Base-by-base conservation (phyloP, 2,888 invertebrate species). In the Eupithecia subumbrata region DNA sequence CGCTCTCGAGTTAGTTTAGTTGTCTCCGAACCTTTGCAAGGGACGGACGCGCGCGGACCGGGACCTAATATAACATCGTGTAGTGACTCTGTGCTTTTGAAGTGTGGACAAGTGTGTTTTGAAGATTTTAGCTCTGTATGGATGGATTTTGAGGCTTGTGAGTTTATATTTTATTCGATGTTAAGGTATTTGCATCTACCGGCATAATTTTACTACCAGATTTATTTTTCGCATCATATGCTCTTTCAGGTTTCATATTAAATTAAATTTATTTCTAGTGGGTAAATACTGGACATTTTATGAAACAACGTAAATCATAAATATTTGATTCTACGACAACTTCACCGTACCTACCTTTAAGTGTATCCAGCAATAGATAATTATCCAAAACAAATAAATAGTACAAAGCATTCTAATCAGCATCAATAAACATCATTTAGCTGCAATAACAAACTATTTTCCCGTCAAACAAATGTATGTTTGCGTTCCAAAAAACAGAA, bases 1-100 rank as follows among this genome's bases (percentile, higher is more conserved):
- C 48, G 56, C 71, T 67, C 82, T 81, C 79, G 79, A 82, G 85
- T 87, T 86, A 94, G 94, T 93, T 87, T 86, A 94, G 94, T 93
- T 87, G 86, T 82, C 85, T 84, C 84, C 82, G 80, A 86, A 81
- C 88, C 78, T 79, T 84, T 82, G 87, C 12, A 67, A 78, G 85
- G 85, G 85, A 75, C 87, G 88, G 88, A 80, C 86, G 91, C 88
- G n/a, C 71, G 78, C 80, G 84, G 86, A 88, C 90, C 92, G 93
- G 90, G 90, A 91, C 1, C 14, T 14, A 92, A 92, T 84, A 82
- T 91, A 92, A 78, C 81, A 73, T 76, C 48, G 78, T 74, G 77
- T 81, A 81, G 84, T 86, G 82, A 84, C 82, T 84, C 80, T 83
- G 80, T 40, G 69, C 52, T 73, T 72, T 56, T 56, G 22, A 60